Evolutionary conservation across 2,888 invertebrate genomes (phyloP).

Genomic region (Spodoptera exigua): DNA sequence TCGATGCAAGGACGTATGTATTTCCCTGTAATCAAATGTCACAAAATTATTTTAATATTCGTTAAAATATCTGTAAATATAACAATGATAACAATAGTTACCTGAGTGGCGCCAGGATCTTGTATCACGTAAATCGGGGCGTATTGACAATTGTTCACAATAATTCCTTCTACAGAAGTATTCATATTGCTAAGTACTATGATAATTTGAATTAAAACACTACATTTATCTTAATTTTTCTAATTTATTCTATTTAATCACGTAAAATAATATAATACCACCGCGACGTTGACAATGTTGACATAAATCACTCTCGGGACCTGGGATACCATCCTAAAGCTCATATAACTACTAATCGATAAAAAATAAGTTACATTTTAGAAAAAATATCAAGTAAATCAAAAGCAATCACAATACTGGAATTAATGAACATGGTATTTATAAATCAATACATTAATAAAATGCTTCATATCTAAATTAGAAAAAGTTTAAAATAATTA

Average conservation of each 20-base stretch:
- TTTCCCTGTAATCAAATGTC: conserved; percentile 73
- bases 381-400: too few relatives aligned
- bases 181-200: conserved; percentile 72
- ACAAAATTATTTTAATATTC: conserved; percentile 25
- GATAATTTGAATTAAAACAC: conserved; percentile 62
- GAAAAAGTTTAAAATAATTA: too few relatives aligned
- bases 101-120: conserved; percentile 82
- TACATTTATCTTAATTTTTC: conserved; percentile 54
- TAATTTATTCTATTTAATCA: conserved; percentile 18
- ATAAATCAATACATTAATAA: too few relatives aligned
- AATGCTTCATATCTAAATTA: too few relatives aligned
- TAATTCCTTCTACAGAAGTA: conserved; percentile 76
- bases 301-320: conserved; percentile 50
- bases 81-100: conserved; percentile 63
- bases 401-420: too few relatives aligned
- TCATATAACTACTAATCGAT: too few relatives aligned
- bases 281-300: conserved; percentile 59
- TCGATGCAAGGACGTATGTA: conserved; percentile 76
- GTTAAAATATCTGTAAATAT: conserved; percentile 32
- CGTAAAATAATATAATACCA: conserved; percentile 48
- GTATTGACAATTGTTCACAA: conserved; percentile 83
- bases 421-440: too few relatives aligned
- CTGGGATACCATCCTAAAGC: conserved; percentile 30
- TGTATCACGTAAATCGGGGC: conserved; percentile 84
- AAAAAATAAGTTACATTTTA: too few relatives aligned